Base-by-base conservation (phyloP, 2,888 invertebrate species). In the Acleris holmiana region DNA sequence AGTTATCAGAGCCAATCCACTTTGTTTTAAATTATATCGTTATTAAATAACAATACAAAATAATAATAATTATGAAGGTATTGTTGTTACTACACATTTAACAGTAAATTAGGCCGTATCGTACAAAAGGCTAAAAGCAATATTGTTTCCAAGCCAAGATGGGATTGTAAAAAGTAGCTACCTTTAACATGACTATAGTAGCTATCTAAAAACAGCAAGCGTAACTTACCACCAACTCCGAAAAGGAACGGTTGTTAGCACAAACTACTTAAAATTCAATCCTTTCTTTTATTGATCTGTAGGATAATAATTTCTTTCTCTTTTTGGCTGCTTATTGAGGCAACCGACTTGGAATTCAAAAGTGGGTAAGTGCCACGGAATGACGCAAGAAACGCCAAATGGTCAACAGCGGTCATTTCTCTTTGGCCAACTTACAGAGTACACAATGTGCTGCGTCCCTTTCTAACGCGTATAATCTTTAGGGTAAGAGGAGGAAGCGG, bases 321-420 rank as follows among this genome's bases (percentile, higher is more conserved):
- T 51, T 44, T 60, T 46, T 21, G 62, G 46, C 6, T 29, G 6
- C 50, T 40, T 40, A 55, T 55, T 29, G 25, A 55, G 23, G 23
- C 19, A 63, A 58, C 55, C 47, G 35, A 47, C 79, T 85, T 82
- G 72, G 70, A 80, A 88, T 88, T 88, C 85, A 82, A 80, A 75
- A 76, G 78, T 79, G 82, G 83, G 64, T 64, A 54, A 64, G 49
- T 64, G 76, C 68, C 72, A 67, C 66, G 70, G 79, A 82, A 83
- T 91, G 91, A 91, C 89, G 91, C 88, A 91, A 91, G 83, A 53
- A n/a, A 64, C 78, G 78, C 84, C 85, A 80, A 90, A 89, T 89
- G 89, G 89, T 88, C 90, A 86, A 70, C 86, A 59, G 85, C 89
- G 91, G 91, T 91, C 91, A 91, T 91, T 91, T 91, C 91, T 83